Conservation (phyloP, 30 jellyfish, hydroid and myxozoan genomes). For the Aurelia sp. region DNA sequence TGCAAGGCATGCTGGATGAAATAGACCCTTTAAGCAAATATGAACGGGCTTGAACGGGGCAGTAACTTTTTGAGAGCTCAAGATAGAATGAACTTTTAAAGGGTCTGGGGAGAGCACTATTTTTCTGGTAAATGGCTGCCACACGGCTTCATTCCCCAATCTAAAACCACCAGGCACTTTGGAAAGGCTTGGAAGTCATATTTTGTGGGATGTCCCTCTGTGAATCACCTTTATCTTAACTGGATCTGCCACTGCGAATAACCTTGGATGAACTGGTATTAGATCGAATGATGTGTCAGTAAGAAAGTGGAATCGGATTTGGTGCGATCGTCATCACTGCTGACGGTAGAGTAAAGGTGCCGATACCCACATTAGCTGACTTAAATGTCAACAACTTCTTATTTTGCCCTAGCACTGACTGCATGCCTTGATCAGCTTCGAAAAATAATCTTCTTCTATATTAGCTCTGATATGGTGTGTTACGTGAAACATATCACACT, state of each 20-base stretch:
- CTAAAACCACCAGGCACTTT: no score
- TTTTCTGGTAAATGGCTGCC: no score
- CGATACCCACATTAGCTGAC: conserved; percentile 43
- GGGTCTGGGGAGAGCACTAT: no score
- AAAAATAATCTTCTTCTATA: conserved; percentile 5
- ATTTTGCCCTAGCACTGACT: conserved; percentile 11
- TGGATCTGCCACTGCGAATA: not conserved
- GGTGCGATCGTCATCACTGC: not conserved
- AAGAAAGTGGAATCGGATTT: not conserved
- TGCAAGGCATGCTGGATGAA: no score
- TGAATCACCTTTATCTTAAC: no score
- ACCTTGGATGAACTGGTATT: conserved; percentile 18
- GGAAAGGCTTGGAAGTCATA: no score
- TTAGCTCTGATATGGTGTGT: conserved; percentile 1
- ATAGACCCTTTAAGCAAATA: no score
- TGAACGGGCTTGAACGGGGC: no score
- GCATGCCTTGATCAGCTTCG: conserved; percentile 2
- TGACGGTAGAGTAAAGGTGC: conserved; percentile 15
- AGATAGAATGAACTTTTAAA: no score
- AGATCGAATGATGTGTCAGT: conserved; percentile 16
- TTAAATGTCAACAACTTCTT: conserved; percentile 28
- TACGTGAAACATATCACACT: not conserved
- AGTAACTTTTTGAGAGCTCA: no score
- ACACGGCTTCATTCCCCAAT: no score
- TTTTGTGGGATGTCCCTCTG: no score